Evolutionary conservation across 2,113 vertebrate species (phyloP), one percentile per base, ranked within the genome.

Genomic region (Galeopterus variegatus): DNA sequence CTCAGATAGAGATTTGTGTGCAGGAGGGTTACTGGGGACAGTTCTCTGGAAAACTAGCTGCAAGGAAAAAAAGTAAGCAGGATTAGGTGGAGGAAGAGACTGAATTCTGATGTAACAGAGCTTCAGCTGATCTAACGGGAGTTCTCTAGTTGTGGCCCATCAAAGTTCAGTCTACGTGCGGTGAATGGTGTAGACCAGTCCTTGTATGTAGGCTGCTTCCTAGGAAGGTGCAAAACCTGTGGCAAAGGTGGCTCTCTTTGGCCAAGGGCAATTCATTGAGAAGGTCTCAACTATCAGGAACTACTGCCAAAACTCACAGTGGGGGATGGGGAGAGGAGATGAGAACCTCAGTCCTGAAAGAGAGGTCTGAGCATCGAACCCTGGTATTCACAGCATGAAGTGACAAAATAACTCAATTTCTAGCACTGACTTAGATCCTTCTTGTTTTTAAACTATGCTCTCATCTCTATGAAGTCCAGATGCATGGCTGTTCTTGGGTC

Each of bases 381-480:
- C 26, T 54, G 21, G 15, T 50, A 41, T 73, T 48, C 0, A 60
- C 26, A 83, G 36, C 24, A n/a, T 0, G 3, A 70, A 81, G 8
- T 50, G 28, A 67, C 41, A 48, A n/a, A 14, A 62, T 18, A 48
- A 54, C 26, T 76, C 17, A 17, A 2, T 88, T 72, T 94, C 54
- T 67, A 19, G 65, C 28, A 1, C 64, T n/a, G 6, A 9, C 28
- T 89, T 19, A 56, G 7, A 11, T 48, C n/a, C 3, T 64, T 86
- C 72, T 92, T 88, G 36, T 80, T 93, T 90, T 88, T 52, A 86
- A 82, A 33, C 18, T 77, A 6, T 21, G 15, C 65, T 62, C 89
- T 88, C 12, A 36, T 64, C 33, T 90, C 83, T 12, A 3, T 80
- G 69, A 95, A 60, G 15, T 31, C 45, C 23, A 67, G 31, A 45